These are phyloP conservation scores for Drosophila lowei DNA, from an alignment of 1,140 invertebrate species.

Conservation along the genomic window DNA sequence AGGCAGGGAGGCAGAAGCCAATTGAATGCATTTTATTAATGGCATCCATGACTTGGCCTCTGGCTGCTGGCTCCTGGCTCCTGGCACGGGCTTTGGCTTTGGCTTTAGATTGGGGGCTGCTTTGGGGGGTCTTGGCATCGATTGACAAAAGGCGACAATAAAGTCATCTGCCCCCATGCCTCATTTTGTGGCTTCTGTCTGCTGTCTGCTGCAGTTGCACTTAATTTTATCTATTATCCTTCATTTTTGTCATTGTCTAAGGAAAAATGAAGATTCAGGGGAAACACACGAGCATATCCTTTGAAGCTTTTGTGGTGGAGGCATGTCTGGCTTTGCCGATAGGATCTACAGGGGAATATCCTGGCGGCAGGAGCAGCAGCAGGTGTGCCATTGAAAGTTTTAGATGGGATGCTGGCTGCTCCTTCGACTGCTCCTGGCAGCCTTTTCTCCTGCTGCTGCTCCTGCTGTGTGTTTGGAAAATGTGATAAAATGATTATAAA, in stretches of 20 bases:
- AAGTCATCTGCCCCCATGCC: constrained; percentile 13
- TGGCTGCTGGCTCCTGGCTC: background rate
- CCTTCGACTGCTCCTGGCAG: constrained; percentile 39
- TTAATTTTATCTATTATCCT: constrained; percentile 80
- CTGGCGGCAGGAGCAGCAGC: constrained; percentile 71
- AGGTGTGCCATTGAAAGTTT: constrained; percentile 64
- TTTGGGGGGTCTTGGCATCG: background rate
- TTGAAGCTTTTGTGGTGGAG: constrained; percentile 10
- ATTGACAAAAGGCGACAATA: constrained; percentile 26
- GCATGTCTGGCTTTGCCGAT: constrained; percentile 3
- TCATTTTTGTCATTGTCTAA: constrained; percentile 75
- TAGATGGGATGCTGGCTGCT: background rate
- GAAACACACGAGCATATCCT: constrained; percentile 37
- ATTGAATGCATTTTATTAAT: constrained; percentile 76
- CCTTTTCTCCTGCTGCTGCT: constrained; percentile 10
- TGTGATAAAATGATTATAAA: constrained; percentile 81
- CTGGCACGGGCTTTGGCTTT: no score
- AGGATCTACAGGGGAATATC: constrained; percentile 20
- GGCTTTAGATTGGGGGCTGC: no score
- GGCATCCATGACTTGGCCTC: constrained; percentile 52
- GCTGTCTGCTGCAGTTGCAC: constrained; percentile 75
- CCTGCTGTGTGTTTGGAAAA: constrained; percentile 47
- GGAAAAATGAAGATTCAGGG: constrained; percentile 77
- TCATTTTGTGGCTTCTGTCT: constrained; percentile 39
- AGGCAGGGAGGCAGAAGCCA: constrained; percentile 38